phyloP scores from a whole-genome alignment of 2,888 invertebrate species.

The Eupithecia subfuscata region DNA sequence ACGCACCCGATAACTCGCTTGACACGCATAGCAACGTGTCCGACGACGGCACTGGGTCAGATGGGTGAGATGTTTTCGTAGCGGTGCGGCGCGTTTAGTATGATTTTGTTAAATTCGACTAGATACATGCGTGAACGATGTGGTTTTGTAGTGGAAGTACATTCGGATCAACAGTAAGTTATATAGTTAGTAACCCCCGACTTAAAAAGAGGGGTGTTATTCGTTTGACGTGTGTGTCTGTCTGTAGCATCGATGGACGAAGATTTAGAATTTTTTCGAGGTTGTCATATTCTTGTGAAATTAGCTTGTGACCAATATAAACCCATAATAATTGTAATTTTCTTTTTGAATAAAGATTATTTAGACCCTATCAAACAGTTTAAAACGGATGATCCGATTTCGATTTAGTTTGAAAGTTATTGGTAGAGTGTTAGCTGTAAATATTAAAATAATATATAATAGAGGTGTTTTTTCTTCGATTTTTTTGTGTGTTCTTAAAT shows the following conservation, averaged over 20 bases:
- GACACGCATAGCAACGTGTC: slow-evolving; percentile 91
- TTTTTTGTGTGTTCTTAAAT: too few relatives aligned
- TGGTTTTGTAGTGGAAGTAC: not conserved
- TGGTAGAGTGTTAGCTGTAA: not conserved
- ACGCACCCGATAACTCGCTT: slow-evolving; percentile 89
- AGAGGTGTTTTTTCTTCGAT: too few relatives aligned
- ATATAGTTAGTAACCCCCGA: not conserved
- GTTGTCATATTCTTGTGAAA: not conserved
- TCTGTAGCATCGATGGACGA: not conserved
- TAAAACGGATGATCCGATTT: not conserved
- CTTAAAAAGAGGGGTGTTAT: not conserved
- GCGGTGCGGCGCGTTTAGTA: slow-evolving; percentile 48
- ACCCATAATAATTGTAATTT: too few relatives aligned
- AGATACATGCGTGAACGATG: not conserved
- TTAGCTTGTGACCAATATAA: too few relatives aligned
- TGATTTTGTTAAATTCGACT: not conserved
- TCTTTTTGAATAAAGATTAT: too few relatives aligned
- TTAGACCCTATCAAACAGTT: too few relatives aligned
- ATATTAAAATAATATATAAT: too few relatives aligned
- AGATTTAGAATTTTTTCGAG: not conserved
- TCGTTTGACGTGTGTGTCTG: not conserved
- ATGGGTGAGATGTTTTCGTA: slow-evolving; percentile 82
- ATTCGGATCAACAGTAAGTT: not conserved
- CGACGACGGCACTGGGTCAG: slow-evolving; percentile 88
- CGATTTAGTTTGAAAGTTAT: not conserved